A percentile compares a stretch with the other conserved stretches of the same genome.
These are phyloP conservation scores for Carposina sasakii DNA, from an alignment of 1,140 invertebrate genomes.

Conservation along the genomic window DNA sequence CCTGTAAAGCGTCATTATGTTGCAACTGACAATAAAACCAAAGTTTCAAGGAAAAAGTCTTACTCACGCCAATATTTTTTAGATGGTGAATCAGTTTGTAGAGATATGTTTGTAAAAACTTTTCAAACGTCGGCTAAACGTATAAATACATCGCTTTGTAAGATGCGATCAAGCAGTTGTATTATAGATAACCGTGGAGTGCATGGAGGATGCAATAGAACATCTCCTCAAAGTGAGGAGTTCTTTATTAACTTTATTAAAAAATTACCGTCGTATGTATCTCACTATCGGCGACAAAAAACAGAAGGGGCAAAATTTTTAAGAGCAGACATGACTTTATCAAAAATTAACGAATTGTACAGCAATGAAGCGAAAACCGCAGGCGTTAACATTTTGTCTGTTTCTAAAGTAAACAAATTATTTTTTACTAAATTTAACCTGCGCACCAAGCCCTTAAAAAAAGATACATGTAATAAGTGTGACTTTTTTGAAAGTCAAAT, in stretches of 20 bases:
- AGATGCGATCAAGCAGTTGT: background rate
- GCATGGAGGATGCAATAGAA: too few species aligned
- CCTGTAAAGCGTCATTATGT: too few species aligned
- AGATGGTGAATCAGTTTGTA: too few species aligned
- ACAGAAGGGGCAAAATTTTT: background rate
- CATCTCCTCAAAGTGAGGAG: too few species aligned
- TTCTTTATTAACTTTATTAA: background rate
- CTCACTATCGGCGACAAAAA: background rate
- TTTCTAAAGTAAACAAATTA: background rate
- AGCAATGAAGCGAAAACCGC: background rate
- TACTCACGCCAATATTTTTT: too few species aligned
- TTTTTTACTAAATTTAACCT: background rate
- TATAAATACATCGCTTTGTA: background rate
- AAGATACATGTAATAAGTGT: slow-evolving; percentile 22
- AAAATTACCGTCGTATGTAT: background rate
- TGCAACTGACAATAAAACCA: too few species aligned
- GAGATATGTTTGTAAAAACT: background rate
- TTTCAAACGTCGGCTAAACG: background rate
- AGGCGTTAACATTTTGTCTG: background rate
- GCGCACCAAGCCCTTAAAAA: slow-evolving; percentile 19
- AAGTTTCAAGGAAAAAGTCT: too few species aligned
- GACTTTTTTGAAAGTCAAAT: slow-evolving; percentile 9
- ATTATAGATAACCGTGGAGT: too few species aligned
- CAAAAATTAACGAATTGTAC: background rate
- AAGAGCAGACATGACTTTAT: background rate